Evolutionary conservation across 2,888 invertebrate species (phyloP), one percentile per base, ranked within the genome.

Genomic region (Pterobdella sp.): DNA sequence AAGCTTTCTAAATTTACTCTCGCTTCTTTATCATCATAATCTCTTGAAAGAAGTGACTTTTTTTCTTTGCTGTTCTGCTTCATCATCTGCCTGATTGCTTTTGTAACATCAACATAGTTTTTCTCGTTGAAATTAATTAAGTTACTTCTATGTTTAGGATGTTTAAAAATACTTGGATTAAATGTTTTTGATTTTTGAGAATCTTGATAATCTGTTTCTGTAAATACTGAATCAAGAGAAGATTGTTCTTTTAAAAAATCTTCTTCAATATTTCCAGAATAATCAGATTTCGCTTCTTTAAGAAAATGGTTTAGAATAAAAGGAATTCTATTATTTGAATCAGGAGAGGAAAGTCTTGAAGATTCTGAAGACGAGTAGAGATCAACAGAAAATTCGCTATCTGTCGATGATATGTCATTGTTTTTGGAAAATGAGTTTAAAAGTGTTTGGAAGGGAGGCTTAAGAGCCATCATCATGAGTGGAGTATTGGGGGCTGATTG

Each of bases 401-500:
- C 49, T 22, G 32, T 69, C 37, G 52, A 10, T n/a, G 14, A 31
- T 22, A 26, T 36, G 22, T 29, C 18, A 22, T n/a, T 34, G 68
- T 29, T 29, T 68, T 1, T 34, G 36, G 10, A 29, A 52, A 32
- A 49, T 29, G 26, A 52, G 34, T 3, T 42, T 49, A 52, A 49
- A 22, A 56, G 60, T 4, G 14, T 3, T 22, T 56, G 60, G n/a
- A 56, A 56, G 3, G 60, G 60, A 26, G 60, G 10, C 26, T n/a
- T 56, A 22, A 56, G 3, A 3, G 60, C 3, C 60, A 56, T n/a
- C 32, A 49, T 52, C 69, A 69, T 42, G 42, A 52, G 42, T n/a
- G 69, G 69, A 52, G 69, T 69, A 1, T 26, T 42, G n/a, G 69
- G 69, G 34, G 69, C 69, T 22, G 69, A 69, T 42, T 69, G 69